phyloP scores from a whole-genome alignment of 2,113 vertebrate genomes.

The Neotoma lepida region DNA sequence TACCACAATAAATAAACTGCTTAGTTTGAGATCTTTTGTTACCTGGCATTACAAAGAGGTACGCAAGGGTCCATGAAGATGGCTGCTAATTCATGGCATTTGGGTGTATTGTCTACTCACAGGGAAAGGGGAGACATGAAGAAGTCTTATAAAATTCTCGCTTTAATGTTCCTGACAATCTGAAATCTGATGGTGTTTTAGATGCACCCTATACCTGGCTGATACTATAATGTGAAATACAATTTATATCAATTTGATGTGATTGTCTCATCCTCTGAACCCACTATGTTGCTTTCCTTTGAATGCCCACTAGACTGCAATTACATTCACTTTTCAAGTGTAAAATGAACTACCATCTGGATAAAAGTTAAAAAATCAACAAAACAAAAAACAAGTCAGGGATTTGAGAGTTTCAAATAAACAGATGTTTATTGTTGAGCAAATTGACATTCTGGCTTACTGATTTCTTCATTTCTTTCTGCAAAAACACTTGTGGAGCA shows the following conservation, averaged over 20 bases:
- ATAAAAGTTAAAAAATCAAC: slow-evolving; percentile 54
- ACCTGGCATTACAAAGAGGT: no score
- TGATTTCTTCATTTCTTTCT: slow-evolving; percentile 10
- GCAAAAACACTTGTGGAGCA: not conserved
- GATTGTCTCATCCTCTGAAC: not conserved
- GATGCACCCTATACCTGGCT: not conserved
- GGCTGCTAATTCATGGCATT: not conserved
- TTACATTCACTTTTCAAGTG: slow-evolving; percentile 46
- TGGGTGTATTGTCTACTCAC: not conserved
- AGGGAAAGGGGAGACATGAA: not conserved
- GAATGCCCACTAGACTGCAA: not conserved
- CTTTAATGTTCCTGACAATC: not conserved
- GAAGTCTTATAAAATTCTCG: not conserved
- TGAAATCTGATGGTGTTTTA: not conserved
- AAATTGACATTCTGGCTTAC: not conserved
- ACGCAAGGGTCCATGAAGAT: accelerated
- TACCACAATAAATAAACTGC: not conserved
- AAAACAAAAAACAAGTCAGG: not conserved
- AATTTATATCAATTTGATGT: not conserved
- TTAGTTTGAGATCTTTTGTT: not conserved
- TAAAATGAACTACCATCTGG: slow-evolving; percentile 47
- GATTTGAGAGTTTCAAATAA: slow-evolving; percentile 57
- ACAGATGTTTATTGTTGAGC: slow-evolving; percentile 39
- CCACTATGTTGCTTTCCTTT: not conserved
- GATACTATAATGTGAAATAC: not conserved